Evolutionary conservation across 2,797 vertebrate genomes (phyloP).

Genomic region (Helicolenus hilgendorfi): DNA sequence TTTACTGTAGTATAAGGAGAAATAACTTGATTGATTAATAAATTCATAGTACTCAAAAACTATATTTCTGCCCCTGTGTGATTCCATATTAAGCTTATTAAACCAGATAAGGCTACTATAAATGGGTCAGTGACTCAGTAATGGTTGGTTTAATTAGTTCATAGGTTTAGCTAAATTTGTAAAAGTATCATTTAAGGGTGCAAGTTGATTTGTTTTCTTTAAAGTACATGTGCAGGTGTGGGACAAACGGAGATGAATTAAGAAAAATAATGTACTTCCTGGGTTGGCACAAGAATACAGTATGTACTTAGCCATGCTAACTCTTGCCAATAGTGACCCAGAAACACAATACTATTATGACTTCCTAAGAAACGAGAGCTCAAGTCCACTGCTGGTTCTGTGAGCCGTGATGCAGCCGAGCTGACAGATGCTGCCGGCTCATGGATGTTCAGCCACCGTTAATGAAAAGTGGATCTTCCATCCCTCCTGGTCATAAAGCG

Average conservation of each 20-base stretch:
- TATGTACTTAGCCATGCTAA: background rate
- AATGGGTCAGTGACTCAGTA: constrained; percentile 23
- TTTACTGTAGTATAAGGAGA: background rate
- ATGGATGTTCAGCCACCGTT: constrained; percentile 73
- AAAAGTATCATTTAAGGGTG: background rate
- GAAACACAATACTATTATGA: constrained; percentile 40
- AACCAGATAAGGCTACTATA: background rate
- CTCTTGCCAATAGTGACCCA: constrained; percentile 29
- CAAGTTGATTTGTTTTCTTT: background rate
- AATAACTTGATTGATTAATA: background rate
- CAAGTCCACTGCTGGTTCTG: constrained; percentile 46
- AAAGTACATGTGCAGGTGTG: background rate
- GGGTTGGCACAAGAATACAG: background rate
- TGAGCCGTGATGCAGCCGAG: constrained; percentile 64
- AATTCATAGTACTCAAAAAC: background rate
- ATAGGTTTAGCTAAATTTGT: background rate
- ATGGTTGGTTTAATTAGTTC: constrained; percentile 5
- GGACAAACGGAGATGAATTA: background rate
- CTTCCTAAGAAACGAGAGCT: constrained; percentile 36
- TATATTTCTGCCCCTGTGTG: background rate
- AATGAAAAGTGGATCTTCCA: constrained; percentile 74
- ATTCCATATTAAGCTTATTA: background rate
- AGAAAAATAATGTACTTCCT: background rate
- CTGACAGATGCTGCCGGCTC: constrained; percentile 67
- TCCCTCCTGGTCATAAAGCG: constrained; percentile 68